These are phyloP conservation scores for Panopea generosa DNA, from an alignment of 2,888 invertebrate genomes.

Conservation along the genomic window DNA sequence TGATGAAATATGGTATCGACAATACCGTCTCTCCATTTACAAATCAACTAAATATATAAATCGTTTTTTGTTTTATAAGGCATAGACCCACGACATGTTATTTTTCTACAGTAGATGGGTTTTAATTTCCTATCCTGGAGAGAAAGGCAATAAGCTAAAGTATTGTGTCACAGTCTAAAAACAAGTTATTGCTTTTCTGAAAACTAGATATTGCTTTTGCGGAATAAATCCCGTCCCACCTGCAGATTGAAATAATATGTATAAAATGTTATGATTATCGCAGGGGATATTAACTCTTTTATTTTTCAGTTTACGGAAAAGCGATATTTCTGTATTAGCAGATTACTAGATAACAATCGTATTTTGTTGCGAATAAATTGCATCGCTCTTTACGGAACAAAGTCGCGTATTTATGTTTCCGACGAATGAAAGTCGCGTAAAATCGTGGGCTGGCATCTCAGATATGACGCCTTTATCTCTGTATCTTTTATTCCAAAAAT, in stretches of 20 bases:
- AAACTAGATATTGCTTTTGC: slow-evolving; percentile 59
- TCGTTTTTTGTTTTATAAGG: slow-evolving; percentile 20
- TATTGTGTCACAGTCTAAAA: slow-evolving; percentile 55
- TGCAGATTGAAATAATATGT: slow-evolving; percentile 44
- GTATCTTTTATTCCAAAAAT: no score
- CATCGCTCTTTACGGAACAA: slow-evolving; percentile 11
- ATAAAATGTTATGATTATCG: slow-evolving; percentile 36
- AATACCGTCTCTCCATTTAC: slow-evolving; percentile 11
- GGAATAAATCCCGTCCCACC: slow-evolving; percentile 43
- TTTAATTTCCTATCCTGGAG: slow-evolving; percentile 59
- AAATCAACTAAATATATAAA: slow-evolving; percentile 31
- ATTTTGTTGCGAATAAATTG: slow-evolving; percentile 1
- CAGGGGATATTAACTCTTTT: slow-evolving; percentile 39
- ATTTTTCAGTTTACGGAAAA: slow-evolving; percentile 11
- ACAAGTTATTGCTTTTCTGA: slow-evolving; percentile 58
- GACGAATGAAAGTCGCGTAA: no score
- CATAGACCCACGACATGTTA: slow-evolving; percentile 26
- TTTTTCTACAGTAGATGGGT: slow-evolving; percentile 42
- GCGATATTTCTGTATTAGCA: slow-evolving; percentile 24
- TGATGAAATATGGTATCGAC: neutral
- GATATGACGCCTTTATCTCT: no score
- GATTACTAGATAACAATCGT: neutral
- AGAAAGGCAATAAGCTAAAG: slow-evolving; percentile 49
- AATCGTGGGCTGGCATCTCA: no score
- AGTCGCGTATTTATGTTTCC: neutral